phyloP scores from a whole-genome alignment of 2,797 vertebrate species.

The Sebastes iracundus region DNA sequence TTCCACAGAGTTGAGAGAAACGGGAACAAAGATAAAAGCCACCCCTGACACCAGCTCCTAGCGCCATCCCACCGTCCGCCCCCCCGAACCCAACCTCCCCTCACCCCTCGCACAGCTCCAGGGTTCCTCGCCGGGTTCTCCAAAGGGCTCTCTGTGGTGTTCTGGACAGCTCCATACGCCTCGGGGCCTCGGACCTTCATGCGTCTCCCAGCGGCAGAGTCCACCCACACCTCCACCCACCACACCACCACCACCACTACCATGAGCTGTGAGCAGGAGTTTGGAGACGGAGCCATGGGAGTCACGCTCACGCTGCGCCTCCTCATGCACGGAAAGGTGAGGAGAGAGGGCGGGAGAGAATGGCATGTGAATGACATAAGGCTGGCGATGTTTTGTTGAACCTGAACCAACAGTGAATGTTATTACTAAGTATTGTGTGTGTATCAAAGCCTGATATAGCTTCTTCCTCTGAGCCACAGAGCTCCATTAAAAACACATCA shows the following conservation, averaged over 20 bases:
- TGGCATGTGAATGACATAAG: background rate
- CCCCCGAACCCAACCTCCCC: background rate
- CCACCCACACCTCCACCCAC: conserved; percentile 64
- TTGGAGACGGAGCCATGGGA: conserved; percentile 89
- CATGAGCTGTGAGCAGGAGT: conserved; percentile 86
- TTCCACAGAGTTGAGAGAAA: conserved; percentile 20
- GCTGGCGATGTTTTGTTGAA: background rate
- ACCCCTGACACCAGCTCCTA: background rate
- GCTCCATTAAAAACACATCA: too few relatives aligned
- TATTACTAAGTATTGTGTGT: background rate
- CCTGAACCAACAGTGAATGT: background rate
- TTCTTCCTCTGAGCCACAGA: too few relatives aligned
- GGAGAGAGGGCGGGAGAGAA: background rate
- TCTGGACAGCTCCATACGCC: conserved; percentile 58
- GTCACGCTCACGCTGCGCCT: conserved; percentile 94
- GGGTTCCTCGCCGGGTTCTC: conserved; percentile 38
- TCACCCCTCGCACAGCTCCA: conserved; percentile 15
- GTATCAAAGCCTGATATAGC: background rate
- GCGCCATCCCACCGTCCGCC: background rate
- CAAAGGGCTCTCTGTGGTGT: conserved; percentile 55
- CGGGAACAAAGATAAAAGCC: background rate
- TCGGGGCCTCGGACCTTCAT: conserved; percentile 80
- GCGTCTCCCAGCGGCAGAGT: conserved; percentile 81
- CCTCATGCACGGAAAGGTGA: conserved; percentile 95
- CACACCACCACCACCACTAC: conserved; percentile 42